These are phyloP conservation scores for Lycopodina hypogea DNA, from an alignment of 37 sponge, comb jelly and placozoan genomes.

Conservation along the genomic window DNA sequence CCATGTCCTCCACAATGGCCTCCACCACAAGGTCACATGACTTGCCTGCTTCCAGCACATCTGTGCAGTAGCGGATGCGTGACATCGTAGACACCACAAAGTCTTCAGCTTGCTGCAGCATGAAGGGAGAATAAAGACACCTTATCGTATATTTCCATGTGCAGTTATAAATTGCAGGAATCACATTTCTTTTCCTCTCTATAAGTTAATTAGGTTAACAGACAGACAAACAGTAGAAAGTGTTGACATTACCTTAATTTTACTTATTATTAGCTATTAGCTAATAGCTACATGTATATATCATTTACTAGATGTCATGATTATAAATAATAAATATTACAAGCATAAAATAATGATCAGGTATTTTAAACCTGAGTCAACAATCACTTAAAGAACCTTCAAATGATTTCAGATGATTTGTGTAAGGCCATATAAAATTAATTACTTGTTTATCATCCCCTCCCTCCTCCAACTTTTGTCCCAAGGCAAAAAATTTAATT, in stretches of 20 bases:
- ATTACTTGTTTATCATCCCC: constrained; percentile 37
- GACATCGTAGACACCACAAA: constrained; percentile 34
- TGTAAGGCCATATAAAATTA: no score
- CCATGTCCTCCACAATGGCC: constrained; percentile 94
- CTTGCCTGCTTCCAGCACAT: constrained; percentile 16
- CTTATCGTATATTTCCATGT: not conserved
- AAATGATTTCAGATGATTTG: no score
- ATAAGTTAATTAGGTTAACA: no score
- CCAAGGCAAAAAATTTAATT: not conserved
- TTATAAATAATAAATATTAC: no score
- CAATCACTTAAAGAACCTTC: no score
- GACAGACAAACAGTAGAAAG: no score
- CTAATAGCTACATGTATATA: no score
- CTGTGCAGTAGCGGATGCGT: constrained; percentile 38
- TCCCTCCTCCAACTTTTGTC: constrained; percentile 5
- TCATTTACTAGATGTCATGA: no score
- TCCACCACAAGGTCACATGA: constrained; percentile 83
- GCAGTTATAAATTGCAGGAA: not conserved
- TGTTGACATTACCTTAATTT: no score
- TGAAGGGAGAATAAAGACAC: not conserved
- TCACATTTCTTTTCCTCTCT: not conserved
- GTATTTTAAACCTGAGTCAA: no score
- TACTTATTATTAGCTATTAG: no score
- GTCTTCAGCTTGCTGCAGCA: constrained; percentile 42
- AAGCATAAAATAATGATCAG: no score